Evolutionary conservation across 2,888 invertebrate species (phyloP), one percentile per base, ranked within the genome.

Genomic region (Shargacucullia verbasci): DNA sequence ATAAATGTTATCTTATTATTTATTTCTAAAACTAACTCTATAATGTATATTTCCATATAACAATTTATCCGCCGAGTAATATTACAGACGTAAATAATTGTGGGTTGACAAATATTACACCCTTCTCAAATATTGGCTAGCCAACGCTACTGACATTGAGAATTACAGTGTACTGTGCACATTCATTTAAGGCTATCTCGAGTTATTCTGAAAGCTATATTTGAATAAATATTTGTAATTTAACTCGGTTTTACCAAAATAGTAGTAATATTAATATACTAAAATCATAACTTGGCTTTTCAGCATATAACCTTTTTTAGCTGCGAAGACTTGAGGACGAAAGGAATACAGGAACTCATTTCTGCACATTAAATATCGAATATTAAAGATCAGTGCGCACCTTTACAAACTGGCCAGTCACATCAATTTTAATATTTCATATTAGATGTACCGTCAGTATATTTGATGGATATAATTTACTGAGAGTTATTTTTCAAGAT

Each of bases 1-100:
- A 48, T 38, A 31, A 48, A 48, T 39, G 39, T 48, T 39, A 48
- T 31, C 46, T 14, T 25, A 39, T 15, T 48, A 39, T 20, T 44
- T 34, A 44, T 44, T 14, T 43, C 37, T 29, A 33, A 33, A 48
- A 39, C 39, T n/a, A 20, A 48, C 12, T 20, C 31, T 31, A 31
- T 20, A 39, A 48, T 20, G 31, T 39, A 39, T 27, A 48, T 39
- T 39, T 48, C 15, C 15, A 31, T 15, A 29, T n/a, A 12, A 44
- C 44, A 20, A 12, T 20, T 12, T 20, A n/a, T 45, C 10, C 20
- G 44, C 3, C 6, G 35, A 13, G n/a, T n/a, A n/a, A 10, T 13
- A 20, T 15, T 12, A 20, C 6, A 39, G 39, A 43, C 31, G 15
- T 31, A 43, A 29, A 29, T 31, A 43, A 31, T 14, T 43, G 10